phyloP scores from a whole-genome alignment of 2,888 invertebrate genomes.

The Chromoteleia sp. region DNA sequence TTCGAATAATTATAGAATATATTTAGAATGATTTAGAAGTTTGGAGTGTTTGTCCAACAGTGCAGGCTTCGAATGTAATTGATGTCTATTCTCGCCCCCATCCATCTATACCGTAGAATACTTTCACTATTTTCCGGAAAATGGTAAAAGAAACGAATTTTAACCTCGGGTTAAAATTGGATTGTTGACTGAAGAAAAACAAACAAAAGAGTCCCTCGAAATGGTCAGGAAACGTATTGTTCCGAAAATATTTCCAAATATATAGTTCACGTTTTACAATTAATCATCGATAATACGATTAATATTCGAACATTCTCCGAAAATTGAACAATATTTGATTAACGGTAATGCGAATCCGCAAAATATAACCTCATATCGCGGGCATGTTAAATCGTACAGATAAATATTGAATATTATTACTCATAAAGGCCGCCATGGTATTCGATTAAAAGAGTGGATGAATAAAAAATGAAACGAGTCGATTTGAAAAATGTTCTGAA shows the following conservation, averaged over 20 bases:
- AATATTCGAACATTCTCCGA: not conserved
- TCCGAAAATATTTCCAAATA: conserved; percentile 24
- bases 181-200: conserved; percentile 31
- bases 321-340: not conserved
- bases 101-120: conserved; percentile 11
- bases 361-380: not conserved
- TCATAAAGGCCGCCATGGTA: conserved; percentile 25
- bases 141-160: conserved; percentile 31
- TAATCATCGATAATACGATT: conserved; percentile 27
- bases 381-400: conserved; percentile 35
- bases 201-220: conserved; percentile 42
- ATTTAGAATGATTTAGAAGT: not conserved
- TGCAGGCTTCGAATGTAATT: not conserved
- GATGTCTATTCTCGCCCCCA: conserved; percentile 21
- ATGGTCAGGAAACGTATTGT: not conserved
- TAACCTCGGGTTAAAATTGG: conserved; percentile 25
- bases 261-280: conserved; percentile 24
- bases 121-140: conserved; percentile 49
- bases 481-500: conserved; percentile 66
- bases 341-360: not conserved
- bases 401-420: conserved; percentile 50
- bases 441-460: conserved; percentile 62
- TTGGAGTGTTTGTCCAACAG: conserved; percentile 6
- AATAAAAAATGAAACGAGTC: conserved; percentile 66
- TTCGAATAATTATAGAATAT: not conserved